A percentile compares a stretch with the other conserved stretches of the same genome.
Conservation (phyloP, 2,888 invertebrate genomes). For the Tubulanus polymorphus region DNA sequence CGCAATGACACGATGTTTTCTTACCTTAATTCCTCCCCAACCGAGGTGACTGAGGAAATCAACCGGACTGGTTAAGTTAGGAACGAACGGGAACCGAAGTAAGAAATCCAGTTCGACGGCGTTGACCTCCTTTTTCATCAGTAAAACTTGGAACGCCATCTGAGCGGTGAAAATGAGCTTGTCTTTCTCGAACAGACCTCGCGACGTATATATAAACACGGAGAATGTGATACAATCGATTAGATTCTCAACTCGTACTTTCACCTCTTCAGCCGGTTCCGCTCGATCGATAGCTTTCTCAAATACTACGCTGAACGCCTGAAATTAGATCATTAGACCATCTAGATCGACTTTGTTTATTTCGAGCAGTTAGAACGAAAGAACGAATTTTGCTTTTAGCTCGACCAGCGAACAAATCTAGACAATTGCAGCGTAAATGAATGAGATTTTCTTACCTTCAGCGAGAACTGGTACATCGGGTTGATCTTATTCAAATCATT, state of each 20-base stretch:
- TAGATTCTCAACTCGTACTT: slow-evolving; percentile 75
- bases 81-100: slow-evolving; percentile 84
- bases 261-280: slow-evolving; percentile 74
- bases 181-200: slow-evolving; percentile 93
- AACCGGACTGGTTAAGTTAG: slow-evolving; percentile 89
- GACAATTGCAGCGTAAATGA: too few species aligned
- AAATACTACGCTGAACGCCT: slow-evolving; percentile 97
- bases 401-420: too few species aligned
- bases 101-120: slow-evolving; percentile 85
- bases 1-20: too few species aligned
- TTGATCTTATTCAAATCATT: slow-evolving; percentile 94
- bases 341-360: too few species aligned
- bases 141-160: slow-evolving; percentile 89
- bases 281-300: slow-evolving; percentile 91
- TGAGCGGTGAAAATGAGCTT: slow-evolving; percentile 94
- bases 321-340: too few species aligned
- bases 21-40: slow-evolving; percentile 87
- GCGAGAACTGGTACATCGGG: slow-evolving; percentile 94
- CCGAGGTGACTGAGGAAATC: slow-evolving; percentile 87
- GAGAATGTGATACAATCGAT: slow-evolving; percentile 93
- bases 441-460: slow-evolving; percentile 83
- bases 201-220: slow-evolving; percentile 88
- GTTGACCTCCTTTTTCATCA: slow-evolving; percentile 82
- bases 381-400: too few species aligned
- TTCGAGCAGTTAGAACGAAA: too few species aligned